Evolutionary conservation across 2,797 vertebrate genomes (phyloP).

Genomic region (Poliocrania exsul): DNA sequence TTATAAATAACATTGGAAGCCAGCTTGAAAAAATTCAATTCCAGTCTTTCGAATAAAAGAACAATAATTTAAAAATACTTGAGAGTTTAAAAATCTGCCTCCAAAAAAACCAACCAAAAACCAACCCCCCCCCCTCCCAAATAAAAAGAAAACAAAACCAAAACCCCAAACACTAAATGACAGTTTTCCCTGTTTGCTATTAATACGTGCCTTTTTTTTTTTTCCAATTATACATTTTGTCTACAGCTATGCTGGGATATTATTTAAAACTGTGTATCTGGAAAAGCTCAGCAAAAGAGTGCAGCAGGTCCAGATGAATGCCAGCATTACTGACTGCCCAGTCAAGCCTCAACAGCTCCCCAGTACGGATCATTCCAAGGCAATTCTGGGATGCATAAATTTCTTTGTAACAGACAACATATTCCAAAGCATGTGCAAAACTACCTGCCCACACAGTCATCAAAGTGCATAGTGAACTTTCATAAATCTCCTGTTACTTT

Average conservation of each 20-base stretch:
- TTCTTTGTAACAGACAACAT: neutral
- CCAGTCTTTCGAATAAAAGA: neutral
- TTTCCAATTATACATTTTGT: neutral
- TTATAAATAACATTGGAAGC: neutral
- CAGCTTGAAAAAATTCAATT: neutral
- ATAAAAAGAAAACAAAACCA: too few species aligned
- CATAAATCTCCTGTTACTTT: constrained; percentile 22
- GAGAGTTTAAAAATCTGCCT: neutral
- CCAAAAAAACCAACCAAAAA: neutral
- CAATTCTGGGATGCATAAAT: neutral
- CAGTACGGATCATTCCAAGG: neutral
- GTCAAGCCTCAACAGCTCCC: neutral
- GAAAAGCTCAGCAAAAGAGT: neutral
- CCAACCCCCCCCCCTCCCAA: too few species aligned
- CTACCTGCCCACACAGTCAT: neutral
- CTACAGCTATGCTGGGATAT: neutral
- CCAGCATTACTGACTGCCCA: neutral
- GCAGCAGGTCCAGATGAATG: neutral
- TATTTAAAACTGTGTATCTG: neutral
- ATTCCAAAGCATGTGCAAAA: constrained; percentile 18
- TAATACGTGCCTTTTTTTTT: neutral
- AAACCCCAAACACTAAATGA: neutral
- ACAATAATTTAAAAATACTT: neutral
- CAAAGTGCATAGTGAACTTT: neutral
- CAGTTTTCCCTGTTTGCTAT: neutral